A percentile compares a stretch with the other conserved stretches of the same genome.
phyloP scores from a whole-genome alignment of 2,797 vertebrate genomes.

The Kryptopterus vitreolus region DNA sequence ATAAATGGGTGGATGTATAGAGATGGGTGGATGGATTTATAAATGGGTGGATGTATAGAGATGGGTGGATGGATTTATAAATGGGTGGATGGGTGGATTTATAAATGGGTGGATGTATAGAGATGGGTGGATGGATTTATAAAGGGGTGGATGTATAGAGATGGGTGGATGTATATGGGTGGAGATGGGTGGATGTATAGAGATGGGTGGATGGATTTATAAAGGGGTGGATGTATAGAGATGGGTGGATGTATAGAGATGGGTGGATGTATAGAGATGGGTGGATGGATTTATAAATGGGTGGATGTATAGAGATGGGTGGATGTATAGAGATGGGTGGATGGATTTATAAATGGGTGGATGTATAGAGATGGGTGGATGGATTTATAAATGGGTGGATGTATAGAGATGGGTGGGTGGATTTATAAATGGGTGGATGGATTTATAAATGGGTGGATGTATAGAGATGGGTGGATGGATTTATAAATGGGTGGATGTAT shows the following conservation, averaged over 20 bases:
- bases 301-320: not conserved
- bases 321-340: not conserved
- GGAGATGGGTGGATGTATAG: not conserved
- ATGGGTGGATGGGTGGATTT: not conserved
- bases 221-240: not conserved
- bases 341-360: no score
- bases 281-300: not conserved
- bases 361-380: no score
- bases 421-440: not conserved
- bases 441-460: not conserved
- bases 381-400: no score
- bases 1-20: not conserved
- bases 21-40: not conserved
- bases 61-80: not conserved
- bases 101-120: no score
- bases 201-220: not conserved
- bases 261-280: not conserved
- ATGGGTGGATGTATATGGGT: no score
- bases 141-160: no score
- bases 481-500: not conserved
- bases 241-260: not conserved
- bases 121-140: not conserved
- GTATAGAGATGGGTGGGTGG: not conserved
- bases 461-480: not conserved
- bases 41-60: not conserved